A percentile compares a stretch with the other conserved stretches of the same genome.
Conservation (phyloP, 2,113 vertebrate species). For the Chrysemys picta region DNA sequence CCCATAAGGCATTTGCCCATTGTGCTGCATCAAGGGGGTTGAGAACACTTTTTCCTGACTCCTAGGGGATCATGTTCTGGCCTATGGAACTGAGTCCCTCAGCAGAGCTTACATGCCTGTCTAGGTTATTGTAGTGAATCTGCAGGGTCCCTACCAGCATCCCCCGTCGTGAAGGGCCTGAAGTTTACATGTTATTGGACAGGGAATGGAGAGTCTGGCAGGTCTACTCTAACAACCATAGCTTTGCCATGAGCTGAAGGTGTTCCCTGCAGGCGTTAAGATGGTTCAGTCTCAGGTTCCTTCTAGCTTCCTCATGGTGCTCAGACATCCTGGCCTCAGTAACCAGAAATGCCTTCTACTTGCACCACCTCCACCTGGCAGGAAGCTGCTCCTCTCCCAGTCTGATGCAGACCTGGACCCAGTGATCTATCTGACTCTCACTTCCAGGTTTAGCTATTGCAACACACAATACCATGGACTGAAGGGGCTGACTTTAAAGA, state of each 20-base stretch:
- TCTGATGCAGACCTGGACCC: not conserved
- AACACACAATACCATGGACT: not conserved
- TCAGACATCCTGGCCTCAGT: not conserved
- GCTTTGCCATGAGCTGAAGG: fast-evolving
- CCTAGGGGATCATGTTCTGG: not conserved
- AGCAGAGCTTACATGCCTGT: not conserved
- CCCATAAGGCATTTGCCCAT: not conserved
- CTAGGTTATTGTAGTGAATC: not conserved
- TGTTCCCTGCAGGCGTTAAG: not conserved
- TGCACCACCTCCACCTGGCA: not conserved
- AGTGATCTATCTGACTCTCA: fast-evolving
- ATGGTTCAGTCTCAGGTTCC: not conserved
- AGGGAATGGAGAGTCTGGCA: not conserved
- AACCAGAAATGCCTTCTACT: not conserved
- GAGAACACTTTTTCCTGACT: not conserved
- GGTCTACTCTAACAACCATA: not conserved
- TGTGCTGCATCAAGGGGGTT: not conserved
- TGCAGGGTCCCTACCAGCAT: not conserved
- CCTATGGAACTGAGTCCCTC: not conserved
- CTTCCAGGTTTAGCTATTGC: not conserved
- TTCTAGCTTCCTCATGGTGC: not conserved
- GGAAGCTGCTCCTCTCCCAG: not conserved
- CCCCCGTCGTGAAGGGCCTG: not conserved
- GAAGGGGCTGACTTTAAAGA: not conserved
- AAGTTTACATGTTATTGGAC: not conserved